These are phyloP conservation scores for Spodoptera frugiperda DNA, from an alignment of 1,140 invertebrate genomes.

Conservation along the genomic window DNA sequence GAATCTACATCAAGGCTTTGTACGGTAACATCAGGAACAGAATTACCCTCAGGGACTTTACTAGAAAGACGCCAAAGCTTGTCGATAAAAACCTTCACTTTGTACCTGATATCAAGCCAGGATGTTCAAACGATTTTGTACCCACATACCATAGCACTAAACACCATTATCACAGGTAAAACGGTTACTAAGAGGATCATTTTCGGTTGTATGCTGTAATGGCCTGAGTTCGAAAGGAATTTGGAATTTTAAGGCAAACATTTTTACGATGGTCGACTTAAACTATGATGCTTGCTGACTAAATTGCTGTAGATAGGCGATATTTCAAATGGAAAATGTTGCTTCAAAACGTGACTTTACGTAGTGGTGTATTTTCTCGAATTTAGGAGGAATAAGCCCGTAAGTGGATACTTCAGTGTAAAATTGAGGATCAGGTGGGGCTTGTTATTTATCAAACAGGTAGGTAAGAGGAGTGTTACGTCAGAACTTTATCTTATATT, in stretches of 20 bases:
- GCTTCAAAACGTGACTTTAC: neutral
- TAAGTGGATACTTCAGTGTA: no score
- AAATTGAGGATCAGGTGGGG: no score
- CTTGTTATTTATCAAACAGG: no score
- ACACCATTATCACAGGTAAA: conserved; percentile 11
- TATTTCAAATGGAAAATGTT: conserved; percentile 9
- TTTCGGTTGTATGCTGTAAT: conserved; percentile 13
- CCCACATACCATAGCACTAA: conserved; percentile 16
- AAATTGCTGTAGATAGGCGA: conserved; percentile 22
- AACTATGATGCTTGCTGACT: neutral
- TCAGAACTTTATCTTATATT: no score
- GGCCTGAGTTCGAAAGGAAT: neutral
- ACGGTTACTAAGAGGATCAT: conserved; percentile 18
- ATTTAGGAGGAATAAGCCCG: neutral
- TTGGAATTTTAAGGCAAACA: conserved; percentile 7
- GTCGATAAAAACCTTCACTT: conserved; percentile 51
- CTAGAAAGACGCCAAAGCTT: conserved; percentile 45
- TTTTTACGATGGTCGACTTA: conserved; percentile 9
- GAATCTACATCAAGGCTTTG: conserved; percentile 34
- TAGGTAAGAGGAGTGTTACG: no score
- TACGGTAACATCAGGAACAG: conserved; percentile 36
- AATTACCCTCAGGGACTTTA: conserved; percentile 40
- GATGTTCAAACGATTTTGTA: conserved; percentile 34
- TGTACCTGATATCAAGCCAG: conserved; percentile 41
- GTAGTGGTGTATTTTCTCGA: neutral